These are phyloP conservation scores for Pomacea maculata DNA, from an alignment of 1,140 invertebrate species.

Conservation along the genomic window DNA sequence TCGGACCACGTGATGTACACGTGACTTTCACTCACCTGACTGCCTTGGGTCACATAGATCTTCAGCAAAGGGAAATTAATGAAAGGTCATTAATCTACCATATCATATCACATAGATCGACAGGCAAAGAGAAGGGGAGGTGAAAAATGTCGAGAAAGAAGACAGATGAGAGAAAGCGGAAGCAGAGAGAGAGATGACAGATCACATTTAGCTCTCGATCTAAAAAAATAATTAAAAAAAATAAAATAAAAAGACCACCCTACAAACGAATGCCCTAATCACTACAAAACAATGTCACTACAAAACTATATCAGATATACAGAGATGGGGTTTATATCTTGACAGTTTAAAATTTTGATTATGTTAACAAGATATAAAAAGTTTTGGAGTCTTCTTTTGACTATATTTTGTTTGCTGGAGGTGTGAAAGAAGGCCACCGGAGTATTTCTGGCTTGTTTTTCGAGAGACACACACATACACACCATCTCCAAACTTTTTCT, in stretches of 20 bases:
- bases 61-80: background rate
- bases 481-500: too few species aligned
- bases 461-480: too few species aligned
- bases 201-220: background rate
- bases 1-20: slow-evolving; percentile 1
- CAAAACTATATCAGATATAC: background rate
- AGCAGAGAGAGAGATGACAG: background rate
- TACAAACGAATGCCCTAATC: background rate
- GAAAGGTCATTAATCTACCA: too few species aligned
- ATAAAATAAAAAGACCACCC: background rate
- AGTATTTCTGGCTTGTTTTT: too few species aligned
- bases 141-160: background rate
- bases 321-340: too few species aligned
- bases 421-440: too few species aligned
- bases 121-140: background rate
- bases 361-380: too few species aligned
- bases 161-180: background rate
- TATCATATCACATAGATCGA: too few species aligned
- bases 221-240: background rate
- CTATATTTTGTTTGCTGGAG: too few species aligned
- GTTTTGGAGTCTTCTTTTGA: too few species aligned
- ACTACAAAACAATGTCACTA: background rate
- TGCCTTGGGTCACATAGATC: background rate
- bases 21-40: background rate
- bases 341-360: too few species aligned